A percentile compares a stretch with the other conserved stretches of the same genome.
phyloP scores from a whole-genome alignment of 2,888 invertebrate species.

The Lithophane semibrunnea region DNA sequence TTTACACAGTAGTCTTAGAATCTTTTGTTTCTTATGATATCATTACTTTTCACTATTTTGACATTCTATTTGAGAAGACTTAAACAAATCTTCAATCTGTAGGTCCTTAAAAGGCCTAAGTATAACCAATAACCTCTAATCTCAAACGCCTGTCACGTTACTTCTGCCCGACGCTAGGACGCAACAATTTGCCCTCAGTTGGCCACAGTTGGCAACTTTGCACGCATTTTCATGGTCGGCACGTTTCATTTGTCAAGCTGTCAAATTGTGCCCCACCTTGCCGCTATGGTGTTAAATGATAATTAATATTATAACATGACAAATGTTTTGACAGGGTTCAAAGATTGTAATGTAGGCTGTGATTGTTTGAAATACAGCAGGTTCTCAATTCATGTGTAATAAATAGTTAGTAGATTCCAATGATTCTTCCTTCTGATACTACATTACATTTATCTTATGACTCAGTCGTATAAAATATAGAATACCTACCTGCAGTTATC shows the following conservation, averaged over 20 bases:
- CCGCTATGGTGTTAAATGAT: constrained; percentile 56
- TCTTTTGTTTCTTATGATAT: not conserved
- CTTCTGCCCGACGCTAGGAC: constrained; percentile 10
- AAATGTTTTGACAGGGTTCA: constrained; percentile 20
- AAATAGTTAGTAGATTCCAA: no score
- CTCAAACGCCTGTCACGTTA: constrained; percentile 67
- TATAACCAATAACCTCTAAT: not conserved
- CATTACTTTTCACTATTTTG: not conserved
- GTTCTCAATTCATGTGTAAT: not conserved
- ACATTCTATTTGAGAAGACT: not conserved
- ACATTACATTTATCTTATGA: no score
- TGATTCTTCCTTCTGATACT: no score
- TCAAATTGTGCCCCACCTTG: constrained; percentile 37
- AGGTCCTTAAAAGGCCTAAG: not conserved
- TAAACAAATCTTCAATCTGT: not conserved
- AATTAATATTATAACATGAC: constrained; percentile 47
- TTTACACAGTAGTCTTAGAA: not conserved
- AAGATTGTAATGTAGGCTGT: not conserved
- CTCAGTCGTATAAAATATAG: no score
- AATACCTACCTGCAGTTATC: no score
- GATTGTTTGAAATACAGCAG: not conserved
- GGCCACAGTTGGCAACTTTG: constrained; percentile 7
- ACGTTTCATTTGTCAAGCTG: constrained; percentile 66
- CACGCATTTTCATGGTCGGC: constrained; percentile 58
- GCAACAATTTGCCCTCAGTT: constrained; percentile 44